Base-by-base conservation (phyloP, 1,140 invertebrate species). In the Saccostrea echinata region DNA sequence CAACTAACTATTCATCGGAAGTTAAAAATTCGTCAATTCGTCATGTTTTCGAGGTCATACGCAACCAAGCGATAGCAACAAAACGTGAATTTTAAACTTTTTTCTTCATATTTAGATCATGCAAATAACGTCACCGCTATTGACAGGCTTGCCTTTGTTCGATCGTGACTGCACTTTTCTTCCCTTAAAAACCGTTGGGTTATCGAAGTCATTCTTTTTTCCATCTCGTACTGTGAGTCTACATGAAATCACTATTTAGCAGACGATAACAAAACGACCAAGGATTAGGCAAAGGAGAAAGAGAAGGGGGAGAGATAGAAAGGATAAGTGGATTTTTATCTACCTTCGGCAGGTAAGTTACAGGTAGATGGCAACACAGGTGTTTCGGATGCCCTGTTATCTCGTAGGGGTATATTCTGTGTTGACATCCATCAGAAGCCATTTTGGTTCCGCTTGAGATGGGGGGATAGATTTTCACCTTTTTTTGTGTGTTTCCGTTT, bases 301-400 rank as follows among this genome's bases (percentile, higher is more conserved):
- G 55, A 61, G 55, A 61, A 61, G 16, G 55, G 68, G 68, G 27
- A 76, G 27, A 35, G 24, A 76, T 27, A 33, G 27, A 71, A 76
- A 30, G 68, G 27, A 13, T 30, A 30, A 27, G 27, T 8, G 27
- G 30, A 33, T 30, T 27, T 30, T 76, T 76, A 30, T 76, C 24
- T 76, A 76, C 68, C 68, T 76, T 76, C 13, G 27, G 16, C 68
- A 76, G 68, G 68, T 76, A 76, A 76, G 27, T 76, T 30, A 76
- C 30, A 76, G 68, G 68, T 76, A 76, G 68, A 76, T 76, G 68
- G 68, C 68, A 76, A 76, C 68, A 76, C 68, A 76, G 68, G 68
- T 76, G 68, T 76, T 76, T 76, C 68, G 68, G 68, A 61, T 33
- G 68, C 13, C 24, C 68, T 33, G 27, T 76, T 76, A 76, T 76